Conservation (phyloP, 1,140 invertebrate species). For the Tenebrio molitor region DNA sequence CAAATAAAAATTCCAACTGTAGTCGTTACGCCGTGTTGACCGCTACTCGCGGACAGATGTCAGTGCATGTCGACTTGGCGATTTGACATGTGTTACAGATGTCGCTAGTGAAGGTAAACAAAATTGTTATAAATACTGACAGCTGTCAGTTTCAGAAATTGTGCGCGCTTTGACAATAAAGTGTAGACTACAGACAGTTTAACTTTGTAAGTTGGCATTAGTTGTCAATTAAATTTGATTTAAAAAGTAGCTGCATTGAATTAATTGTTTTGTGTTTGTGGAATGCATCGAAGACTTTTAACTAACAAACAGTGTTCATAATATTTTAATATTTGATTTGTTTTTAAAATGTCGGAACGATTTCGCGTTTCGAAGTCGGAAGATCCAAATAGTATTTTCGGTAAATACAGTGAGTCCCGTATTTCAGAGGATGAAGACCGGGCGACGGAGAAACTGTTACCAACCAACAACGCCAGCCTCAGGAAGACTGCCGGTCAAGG, state of each 20-base stretch:
- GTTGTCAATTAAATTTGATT: conserved; percentile 31
- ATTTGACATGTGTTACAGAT: conserved; percentile 8
- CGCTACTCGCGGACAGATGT: conserved; percentile 1
- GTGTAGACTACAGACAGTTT: conserved; percentile 29
- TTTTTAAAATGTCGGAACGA: conserved; percentile 49
- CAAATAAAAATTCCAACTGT: too few relatives aligned
- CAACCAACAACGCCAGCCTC: conserved; percentile 19
- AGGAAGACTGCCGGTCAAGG: conserved; percentile 28
- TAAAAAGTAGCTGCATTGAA: conserved; percentile 10
- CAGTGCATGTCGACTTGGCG: not conserved
- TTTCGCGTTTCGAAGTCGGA: conserved; percentile 55
- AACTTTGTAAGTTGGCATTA: conserved; percentile 44
- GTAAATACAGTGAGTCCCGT: conserved; percentile 47
- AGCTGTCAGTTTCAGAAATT: conserved; percentile 46
- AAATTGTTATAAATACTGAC: conserved; percentile 44
- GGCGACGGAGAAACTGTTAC: conserved; percentile 48
- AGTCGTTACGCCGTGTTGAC: too few relatives aligned
- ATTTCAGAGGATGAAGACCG: conserved; percentile 46
- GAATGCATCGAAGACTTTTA: conserved; percentile 2
- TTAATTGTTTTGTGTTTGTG: conserved; percentile 4
- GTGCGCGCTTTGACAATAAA: conserved; percentile 42
- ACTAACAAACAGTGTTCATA: not conserved
- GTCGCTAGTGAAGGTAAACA: conserved; percentile 31
- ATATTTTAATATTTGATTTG: not conserved
- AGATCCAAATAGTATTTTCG: conserved; percentile 47